A percentile compares a stretch with the other conserved stretches of the same genome.
phyloP scores from a whole-genome alignment of 64 coral and sea anemone genomes.

The Stichodactyla helianthus region DNA sequence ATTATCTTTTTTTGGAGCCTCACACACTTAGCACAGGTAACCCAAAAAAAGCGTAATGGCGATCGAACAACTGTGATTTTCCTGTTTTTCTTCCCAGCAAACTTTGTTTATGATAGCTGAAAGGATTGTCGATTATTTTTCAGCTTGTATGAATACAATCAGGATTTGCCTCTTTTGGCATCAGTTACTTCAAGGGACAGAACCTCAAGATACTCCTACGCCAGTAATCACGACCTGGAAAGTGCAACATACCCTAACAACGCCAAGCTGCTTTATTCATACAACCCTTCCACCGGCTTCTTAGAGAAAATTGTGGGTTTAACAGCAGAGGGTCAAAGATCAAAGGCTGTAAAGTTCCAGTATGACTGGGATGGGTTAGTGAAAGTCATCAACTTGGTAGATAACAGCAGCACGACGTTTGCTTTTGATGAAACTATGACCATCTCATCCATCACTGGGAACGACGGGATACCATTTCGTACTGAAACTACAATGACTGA shows the following conservation, averaged over 20 bases:
- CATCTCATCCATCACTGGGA: constrained; percentile 3
- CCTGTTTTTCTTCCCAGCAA: no score
- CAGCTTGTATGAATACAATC: constrained; percentile 73
- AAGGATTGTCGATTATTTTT: neutral
- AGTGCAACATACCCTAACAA: constrained; percentile 58
- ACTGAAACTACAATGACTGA: constrained; percentile 13
- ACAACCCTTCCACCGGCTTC: constrained; percentile 45
- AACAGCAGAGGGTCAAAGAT: constrained; percentile 28
- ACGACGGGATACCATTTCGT: constrained; percentile 23
- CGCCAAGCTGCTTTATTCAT: constrained; percentile 37
- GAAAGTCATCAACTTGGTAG: constrained; percentile 9
- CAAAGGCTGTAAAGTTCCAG: constrained; percentile 28
- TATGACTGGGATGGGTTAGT: constrained; percentile 75
- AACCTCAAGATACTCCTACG: constrained; percentile 51
- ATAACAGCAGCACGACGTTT: constrained; percentile 28
- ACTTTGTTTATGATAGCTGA: no score
- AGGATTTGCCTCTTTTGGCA: neutral
- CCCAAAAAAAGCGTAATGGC: neutral
- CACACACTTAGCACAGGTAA: neutral
- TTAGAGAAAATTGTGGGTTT: constrained; percentile 43
- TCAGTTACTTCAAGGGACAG: constrained; percentile 43
- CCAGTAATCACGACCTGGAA: constrained; percentile 42
- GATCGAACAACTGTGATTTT: neutral
- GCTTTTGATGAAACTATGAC: constrained; percentile 46
- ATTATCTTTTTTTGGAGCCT: neutral